Base-by-base conservation (phyloP, 2,797 vertebrate genomes). In the Myripristis jacobus region DNA sequence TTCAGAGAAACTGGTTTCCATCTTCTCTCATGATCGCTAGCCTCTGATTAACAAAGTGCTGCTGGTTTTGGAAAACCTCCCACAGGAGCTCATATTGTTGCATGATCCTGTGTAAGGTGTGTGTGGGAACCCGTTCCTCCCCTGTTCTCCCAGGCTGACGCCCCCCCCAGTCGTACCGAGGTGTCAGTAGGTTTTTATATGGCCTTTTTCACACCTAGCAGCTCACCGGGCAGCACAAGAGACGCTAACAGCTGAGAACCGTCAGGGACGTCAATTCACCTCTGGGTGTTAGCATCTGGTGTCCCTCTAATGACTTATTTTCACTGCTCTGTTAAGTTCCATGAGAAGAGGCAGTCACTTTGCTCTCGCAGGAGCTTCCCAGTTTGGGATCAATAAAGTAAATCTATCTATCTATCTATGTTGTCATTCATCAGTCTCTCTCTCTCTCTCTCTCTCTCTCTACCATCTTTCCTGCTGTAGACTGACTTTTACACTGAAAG, bases 131-230 rank as follows among this genome's bases (percentile, higher is more conserved):
- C 57, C 0, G 21, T 1, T 9, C 21, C 38, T 9, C 18, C 34
- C 12, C 48, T 8, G 19, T 62, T 47, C 22, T 47, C 66, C 50
- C 83, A 48, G 68, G 21, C 62, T 21, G 54, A 44, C 58, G 79
- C n/a, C n/a, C 43, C 19, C 19, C 25, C 19, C 47, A 2, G 31
- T 60, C 16, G 2, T 29, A 19, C 12, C 0, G 12, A 79, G 77
- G 79, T 66, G 79, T 78, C 60, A 13, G 59, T 8, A 51, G 38
- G n/a, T n/a, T 54, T 24, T 65, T 80, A 73, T 48, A 80, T 0
- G 25, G 11, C 59, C 22, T 3, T 3, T 34, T 72, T 76, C 52
- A 59, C 77, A 34, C 63, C 79, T 64, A 47, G 0, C 3, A 6
- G 11, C 50, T 6, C 6, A 6, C 3, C 22, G 7, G 4, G 4